These are phyloP conservation scores for Mamestra configurata DNA, from an alignment of 1,140 invertebrate species.

Conservation along the genomic window DNA sequence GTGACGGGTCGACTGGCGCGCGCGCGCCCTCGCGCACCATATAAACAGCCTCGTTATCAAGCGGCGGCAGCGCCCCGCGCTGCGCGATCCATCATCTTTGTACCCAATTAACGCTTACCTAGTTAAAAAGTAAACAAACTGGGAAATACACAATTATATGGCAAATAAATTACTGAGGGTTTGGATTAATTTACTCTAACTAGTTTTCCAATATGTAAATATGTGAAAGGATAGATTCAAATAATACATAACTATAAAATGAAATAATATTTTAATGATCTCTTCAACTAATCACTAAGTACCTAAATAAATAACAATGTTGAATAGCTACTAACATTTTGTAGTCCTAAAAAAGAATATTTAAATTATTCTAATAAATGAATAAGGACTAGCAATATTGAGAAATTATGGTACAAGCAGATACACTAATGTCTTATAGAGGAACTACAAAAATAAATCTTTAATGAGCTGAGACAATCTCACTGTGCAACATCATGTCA, in stretches of 20 bases:
- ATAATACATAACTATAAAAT: constrained; percentile 44
- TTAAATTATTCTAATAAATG: constrained; percentile 13
- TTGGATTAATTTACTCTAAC: constrained; percentile 6
- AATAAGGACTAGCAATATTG: constrained; percentile 45
- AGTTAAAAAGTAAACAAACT: constrained; percentile 68
- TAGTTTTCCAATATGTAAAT: background rate
- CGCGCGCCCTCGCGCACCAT: constrained; percentile 71
- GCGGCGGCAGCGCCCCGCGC: constrained; percentile 62
- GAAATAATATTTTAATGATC: constrained; percentile 53
- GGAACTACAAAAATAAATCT: constrained; percentile 50
- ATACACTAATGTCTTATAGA: constrained; percentile 36
- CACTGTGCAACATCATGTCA: constrained; percentile 9
- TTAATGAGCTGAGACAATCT: background rate
- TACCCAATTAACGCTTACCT: constrained; percentile 83
- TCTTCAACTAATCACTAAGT: constrained; percentile 50
- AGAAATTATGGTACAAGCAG: constrained; percentile 35
- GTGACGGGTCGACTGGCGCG: constrained; percentile 71
- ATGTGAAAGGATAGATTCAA: constrained; percentile 22
- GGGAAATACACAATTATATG: constrained; percentile 34
- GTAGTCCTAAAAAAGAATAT: constrained; percentile 25
- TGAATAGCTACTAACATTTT: constrained; percentile 40
- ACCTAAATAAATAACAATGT: constrained; percentile 54
- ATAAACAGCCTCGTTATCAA: constrained; percentile 83
- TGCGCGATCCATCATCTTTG: constrained; percentile 79
- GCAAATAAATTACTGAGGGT: constrained; percentile 12